Percentiles rank a stretch among this genome's conserved stretches.
Evolutionary conservation across 2,797 vertebrate genomes (phyloP).

Genomic region (Sciurus vulgaris): DNA sequence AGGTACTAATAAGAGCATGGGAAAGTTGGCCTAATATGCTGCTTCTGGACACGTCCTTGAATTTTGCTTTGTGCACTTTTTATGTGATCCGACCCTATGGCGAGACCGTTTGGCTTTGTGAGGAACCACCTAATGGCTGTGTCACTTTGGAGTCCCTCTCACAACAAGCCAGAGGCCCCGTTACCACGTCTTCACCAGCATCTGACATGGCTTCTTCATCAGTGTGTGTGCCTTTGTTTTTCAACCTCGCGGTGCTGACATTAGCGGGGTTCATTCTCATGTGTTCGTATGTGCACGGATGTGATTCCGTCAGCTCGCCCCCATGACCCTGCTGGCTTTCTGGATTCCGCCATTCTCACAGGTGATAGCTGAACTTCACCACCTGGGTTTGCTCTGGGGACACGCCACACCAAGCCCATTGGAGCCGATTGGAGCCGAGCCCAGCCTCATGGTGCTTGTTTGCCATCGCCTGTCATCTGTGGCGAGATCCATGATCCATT

Average conservation of each 20-base stretch:
- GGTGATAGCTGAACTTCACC: background rate
- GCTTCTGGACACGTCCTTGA: background rate
- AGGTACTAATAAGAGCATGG: background rate
- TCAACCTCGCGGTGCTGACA: too few species aligned
- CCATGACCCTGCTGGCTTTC: background rate
- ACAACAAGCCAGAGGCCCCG: background rate
- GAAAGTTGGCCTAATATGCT: background rate
- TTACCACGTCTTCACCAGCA: background rate
- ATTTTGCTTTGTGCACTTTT: background rate
- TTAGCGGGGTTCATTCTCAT: too few species aligned
- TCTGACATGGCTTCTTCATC: background rate
- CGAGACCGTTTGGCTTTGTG: background rate
- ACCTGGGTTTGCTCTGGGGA: background rate
- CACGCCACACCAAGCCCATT: background rate
- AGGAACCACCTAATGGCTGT: background rate
- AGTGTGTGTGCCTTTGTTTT: too few species aligned
- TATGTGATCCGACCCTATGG: background rate
- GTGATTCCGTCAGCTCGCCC: too few species aligned
- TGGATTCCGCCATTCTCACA: background rate
- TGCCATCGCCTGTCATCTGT: background rate
- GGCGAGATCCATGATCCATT: background rate
- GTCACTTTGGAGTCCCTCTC: background rate
- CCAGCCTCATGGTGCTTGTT: background rate
- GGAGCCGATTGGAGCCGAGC: too few species aligned
- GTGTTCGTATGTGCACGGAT: too few species aligned